These are phyloP conservation scores for Alca torda DNA, from an alignment of 2,797 vertebrate species.

Conservation along the genomic window DNA sequence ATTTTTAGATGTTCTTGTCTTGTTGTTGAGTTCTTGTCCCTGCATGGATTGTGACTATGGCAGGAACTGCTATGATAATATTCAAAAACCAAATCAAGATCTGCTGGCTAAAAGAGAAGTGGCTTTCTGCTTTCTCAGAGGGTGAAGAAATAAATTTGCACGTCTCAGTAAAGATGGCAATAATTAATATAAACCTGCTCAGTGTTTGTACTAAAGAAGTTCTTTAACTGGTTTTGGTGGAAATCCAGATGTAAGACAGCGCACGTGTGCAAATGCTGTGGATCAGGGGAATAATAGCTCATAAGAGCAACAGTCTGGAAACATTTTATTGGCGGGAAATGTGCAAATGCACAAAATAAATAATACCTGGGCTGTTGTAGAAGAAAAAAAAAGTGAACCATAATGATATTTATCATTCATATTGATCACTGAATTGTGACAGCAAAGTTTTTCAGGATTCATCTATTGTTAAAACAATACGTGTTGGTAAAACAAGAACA, in stretches of 20 bases:
- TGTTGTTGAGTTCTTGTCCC: not conserved
- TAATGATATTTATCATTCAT: not conserved
- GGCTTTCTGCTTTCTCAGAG: not conserved
- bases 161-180: not conserved
- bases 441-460: not conserved
- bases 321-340: not conserved
- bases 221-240: not conserved
- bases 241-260: not conserved
- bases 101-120: not conserved
- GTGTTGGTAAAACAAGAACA: not conserved
- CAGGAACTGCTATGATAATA: not conserved
- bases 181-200: not conserved
- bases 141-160: not conserved
- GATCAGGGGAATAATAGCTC: not conserved
- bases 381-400: not conserved
- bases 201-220: not conserved
- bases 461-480: not conserved
- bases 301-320: not conserved
- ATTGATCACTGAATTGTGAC: not conserved
- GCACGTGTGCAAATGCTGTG: not conserved
- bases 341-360: not conserved
- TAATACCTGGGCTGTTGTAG: not conserved
- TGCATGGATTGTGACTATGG: not conserved
- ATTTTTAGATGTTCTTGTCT: not conserved
- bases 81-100: not conserved